Percentiles rank a stretch among this genome's conserved stretches.
phyloP scores from a whole-genome alignment of 2,113 vertebrate genomes.

The Columbina picui region DNA sequence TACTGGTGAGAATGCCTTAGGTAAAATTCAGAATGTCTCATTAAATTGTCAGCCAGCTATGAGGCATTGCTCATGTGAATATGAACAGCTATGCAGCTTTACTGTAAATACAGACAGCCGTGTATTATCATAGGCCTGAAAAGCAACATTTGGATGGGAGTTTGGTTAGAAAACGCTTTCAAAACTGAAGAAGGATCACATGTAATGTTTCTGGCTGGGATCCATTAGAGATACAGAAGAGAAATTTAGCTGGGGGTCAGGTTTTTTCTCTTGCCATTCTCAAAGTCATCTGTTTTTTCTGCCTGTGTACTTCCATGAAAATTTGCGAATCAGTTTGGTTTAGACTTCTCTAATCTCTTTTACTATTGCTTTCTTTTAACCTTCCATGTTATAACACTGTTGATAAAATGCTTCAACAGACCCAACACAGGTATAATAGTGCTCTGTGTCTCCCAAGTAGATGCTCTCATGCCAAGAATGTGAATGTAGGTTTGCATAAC shows the following conservation, averaged over 20 bases:
- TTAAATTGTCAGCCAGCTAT: conserved; percentile 79
- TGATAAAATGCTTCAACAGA: neutral
- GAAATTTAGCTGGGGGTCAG: conserved; percentile 3
- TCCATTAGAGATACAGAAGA: neutral
- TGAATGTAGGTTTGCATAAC: neutral
- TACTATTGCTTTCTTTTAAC: neutral
- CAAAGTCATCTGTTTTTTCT: neutral
- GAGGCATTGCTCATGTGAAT: conserved; percentile 71
- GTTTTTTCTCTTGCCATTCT: neutral
- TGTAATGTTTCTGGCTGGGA: conserved; percentile 2
- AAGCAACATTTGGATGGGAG: neutral
- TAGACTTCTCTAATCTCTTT: neutral
- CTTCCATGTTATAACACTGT: neutral
- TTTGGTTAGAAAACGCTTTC: conserved; percentile 1
- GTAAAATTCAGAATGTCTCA: conserved; percentile 80
- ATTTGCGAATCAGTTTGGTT: neutral
- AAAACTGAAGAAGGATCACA: conserved; percentile 20
- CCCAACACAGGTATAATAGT: neutral
- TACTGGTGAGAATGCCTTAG: conserved; percentile 77
- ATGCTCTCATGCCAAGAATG: neutral
- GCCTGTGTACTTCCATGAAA: neutral
- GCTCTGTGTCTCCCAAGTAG: neutral
- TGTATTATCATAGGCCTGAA: conserved; percentile 20
- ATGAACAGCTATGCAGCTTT: conserved; percentile 48
- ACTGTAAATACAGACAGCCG: conserved; percentile 15